Percentiles rank a stretch among this genome's conserved stretches.
phyloP scores from a whole-genome alignment of 2,888 invertebrate genomes.

The Dorcus parallelipipedus region DNA sequence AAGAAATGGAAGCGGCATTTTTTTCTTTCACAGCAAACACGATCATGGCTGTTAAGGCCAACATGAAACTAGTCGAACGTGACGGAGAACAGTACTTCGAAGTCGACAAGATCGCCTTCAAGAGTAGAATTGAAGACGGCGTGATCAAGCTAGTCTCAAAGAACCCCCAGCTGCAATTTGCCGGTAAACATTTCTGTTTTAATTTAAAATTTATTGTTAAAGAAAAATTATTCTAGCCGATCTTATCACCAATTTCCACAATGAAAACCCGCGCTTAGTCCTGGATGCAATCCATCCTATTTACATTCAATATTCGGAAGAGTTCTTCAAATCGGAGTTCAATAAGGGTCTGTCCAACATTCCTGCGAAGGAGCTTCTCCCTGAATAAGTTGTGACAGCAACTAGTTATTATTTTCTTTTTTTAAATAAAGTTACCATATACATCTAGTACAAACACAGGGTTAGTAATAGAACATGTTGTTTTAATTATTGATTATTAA shows the following conservation, averaged over 20 bases:
- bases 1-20: too few species aligned
- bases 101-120: constrained; percentile 58
- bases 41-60: constrained; percentile 57
- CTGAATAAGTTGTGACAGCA: constrained; percentile 37
- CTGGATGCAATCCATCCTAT: constrained; percentile 68
- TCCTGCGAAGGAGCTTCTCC: constrained; percentile 58
- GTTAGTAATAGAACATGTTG: too few species aligned
- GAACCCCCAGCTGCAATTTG: constrained; percentile 55
- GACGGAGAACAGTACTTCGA: constrained; percentile 62
- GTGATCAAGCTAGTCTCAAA: constrained; percentile 56
- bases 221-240: constrained; percentile 51
- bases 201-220: not conserved
- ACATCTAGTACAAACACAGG: too few species aligned
- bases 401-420: too few species aligned
- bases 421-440: too few species aligned
- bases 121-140: constrained; percentile 61
- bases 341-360: constrained; percentile 59
- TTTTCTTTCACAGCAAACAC: constrained; percentile 49
- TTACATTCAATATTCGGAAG: constrained; percentile 63
- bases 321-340: constrained; percentile 57
- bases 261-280: constrained; percentile 62
- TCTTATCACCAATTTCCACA: constrained; percentile 68
- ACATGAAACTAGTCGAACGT: constrained; percentile 56
- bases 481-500: too few species aligned
- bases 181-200: constrained; percentile 46